Evolutionary conservation across 2,797 vertebrate species (phyloP), one percentile per base, ranked within the genome.

Genomic region (Rhinella marina): DNA sequence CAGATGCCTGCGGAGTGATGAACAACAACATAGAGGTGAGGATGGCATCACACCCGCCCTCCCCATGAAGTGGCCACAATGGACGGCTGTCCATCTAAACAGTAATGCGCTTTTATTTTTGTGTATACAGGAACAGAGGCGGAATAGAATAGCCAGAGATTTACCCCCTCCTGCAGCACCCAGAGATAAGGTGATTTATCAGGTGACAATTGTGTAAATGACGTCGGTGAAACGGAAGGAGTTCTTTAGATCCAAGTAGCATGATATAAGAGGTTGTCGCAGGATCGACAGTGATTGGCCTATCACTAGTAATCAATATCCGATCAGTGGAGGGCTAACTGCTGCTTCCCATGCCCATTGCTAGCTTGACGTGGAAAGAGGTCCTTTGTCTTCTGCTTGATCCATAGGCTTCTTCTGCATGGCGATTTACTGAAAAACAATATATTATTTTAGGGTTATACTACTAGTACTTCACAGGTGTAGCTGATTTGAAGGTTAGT

Each of bases 11-110:
- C 90, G 98, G 98, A 32, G 94, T 99, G 90, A 97, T 99, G 96
- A 99, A 99, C 92, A 99, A 99, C 92, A 99, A 99, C 85, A 97
- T 99, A 90, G 98, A 99, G 97, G 98, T 99, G 92, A 95, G 92
- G 88, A 59, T 62, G 19, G 17, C 11, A 10, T 7, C 70, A 5
- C n/a, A 3, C 25, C 57, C 3, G 29, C 16, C 13, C 27, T 21
- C 57, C 52, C 13, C 21, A 3, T 32, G 7, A 1, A 57, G 50
- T 1, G 48, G 8, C 19, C 1, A 13, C 3, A 21, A 59, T 9
- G 29, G 70, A 14, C 10, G 1, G 10, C 29, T 3, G 0, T 0
- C 78, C 59, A 32, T 41, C 12, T 21, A n/a, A 21, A 32, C 27
- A 3, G 19, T 76, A 62, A 75, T 32, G 54, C 48, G 11, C 17